phyloP scores from a whole-genome alignment of 2,797 vertebrate genomes.

The Hozukius guyotensis region DNA sequence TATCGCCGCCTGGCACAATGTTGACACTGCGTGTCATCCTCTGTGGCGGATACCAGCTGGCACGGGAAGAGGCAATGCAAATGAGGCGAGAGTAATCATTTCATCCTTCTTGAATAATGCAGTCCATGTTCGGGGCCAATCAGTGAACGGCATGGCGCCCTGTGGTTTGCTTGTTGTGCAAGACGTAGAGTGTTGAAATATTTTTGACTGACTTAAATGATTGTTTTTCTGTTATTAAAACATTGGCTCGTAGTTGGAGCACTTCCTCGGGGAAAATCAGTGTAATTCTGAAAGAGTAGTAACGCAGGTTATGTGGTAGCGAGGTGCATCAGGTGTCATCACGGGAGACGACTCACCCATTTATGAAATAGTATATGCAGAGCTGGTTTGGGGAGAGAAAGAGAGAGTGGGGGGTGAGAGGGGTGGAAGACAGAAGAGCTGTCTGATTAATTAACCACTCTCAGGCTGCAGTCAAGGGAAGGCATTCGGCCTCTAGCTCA shows the following conservation, averaged over 20 bases:
- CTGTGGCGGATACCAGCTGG: conserved; percentile 46
- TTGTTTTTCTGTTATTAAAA: background rate
- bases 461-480: conserved; percentile 64
- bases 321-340: conserved; percentile 23
- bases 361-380: conserved; percentile 5
- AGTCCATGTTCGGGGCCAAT: conserved; percentile 1
- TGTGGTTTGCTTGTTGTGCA: background rate
- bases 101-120: conserved; percentile 15
- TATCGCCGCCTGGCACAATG: conserved; percentile 50
- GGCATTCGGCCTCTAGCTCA: conserved; percentile 74
- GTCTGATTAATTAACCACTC: conserved; percentile 82
- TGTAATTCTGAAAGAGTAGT: background rate
- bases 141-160: background rate
- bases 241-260: background rate
- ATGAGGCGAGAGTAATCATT: conserved; percentile 10
- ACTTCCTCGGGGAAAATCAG: background rate
- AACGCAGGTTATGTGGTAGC: background rate
- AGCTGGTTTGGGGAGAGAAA: background rate
- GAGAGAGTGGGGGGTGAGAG: accelerated
- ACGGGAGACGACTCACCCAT: background rate
- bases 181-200: background rate
- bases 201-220: background rate
- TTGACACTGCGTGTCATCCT: conserved; percentile 57
- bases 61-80: conserved; percentile 3
- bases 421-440: conserved; percentile 23